Base-by-base conservation (phyloP, 2,113 vertebrate genomes). In the Scophthalmus maximus region DNA sequence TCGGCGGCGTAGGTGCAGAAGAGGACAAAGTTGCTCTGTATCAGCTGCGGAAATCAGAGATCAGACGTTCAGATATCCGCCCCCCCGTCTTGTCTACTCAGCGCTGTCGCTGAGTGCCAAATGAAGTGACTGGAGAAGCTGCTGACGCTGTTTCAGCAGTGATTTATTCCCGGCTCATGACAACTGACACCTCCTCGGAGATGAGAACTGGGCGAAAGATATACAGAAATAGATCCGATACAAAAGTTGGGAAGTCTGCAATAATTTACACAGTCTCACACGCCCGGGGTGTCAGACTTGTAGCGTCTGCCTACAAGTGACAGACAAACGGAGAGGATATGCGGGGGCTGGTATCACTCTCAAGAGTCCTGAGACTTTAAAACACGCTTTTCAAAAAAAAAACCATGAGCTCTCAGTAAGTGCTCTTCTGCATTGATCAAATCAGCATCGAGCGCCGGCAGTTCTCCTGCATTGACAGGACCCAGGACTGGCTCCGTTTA, bases 11-110 rank as follows among this genome's bases (percentile, higher is more conserved):
- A 96, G 5, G 94, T 96, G 85, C 97, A 99, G 93, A 98, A 99
- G 30, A 98, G 94, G 84, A 98, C 97, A 61, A 99, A 96, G 89
- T 98, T 99, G 87, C 93, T 95, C 90, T 98, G 97, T 32, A 97
- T 93, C 88, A 98, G 89, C 97, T 99, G 87, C 61, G 88, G 59
- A 76, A 82, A 91, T 40, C 51, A 89, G 66, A 86, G 61, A 86
- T 62, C 46, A 78, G 58, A 73, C 52, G 22, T 59, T 89, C 44
- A 86, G 63, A 77, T 38, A 53, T 27, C 10, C 73, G 59, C 44
- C 5, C 53, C 42, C 4, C 7, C 0, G 27, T 66, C 66, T 38
- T 49, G 75, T 78, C 72, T 65, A 44, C 55, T 89, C 86, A 84
- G 86, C 86, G 40, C 36, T 62, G 66, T 65, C 50, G 46, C 66